These are phyloP conservation scores for Archips crataeganus DNA, from an alignment of 2,888 invertebrate species.

Conservation along the genomic window DNA sequence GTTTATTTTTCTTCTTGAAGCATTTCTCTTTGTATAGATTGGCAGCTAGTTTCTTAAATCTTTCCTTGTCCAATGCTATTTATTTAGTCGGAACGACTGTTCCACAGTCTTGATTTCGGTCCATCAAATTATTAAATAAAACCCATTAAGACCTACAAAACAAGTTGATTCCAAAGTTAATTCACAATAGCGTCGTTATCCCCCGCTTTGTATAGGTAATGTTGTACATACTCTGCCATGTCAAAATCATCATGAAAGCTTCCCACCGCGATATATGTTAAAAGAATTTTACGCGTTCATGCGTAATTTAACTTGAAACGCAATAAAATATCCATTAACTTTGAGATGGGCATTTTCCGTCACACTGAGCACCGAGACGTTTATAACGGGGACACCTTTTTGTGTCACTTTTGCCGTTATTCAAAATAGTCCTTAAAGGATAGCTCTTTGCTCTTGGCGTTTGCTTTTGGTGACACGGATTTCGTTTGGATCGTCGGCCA, in stretches of 20 bases:
- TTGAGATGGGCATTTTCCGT: slow-evolving; percentile 80
- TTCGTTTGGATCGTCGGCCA: background rate
- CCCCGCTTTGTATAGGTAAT: slow-evolving; percentile 10
- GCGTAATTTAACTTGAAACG: slow-evolving; percentile 81
- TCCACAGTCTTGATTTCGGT: too few species aligned
- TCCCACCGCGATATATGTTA: slow-evolving; percentile 54
- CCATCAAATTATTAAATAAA: background rate
- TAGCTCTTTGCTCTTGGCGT: slow-evolving; percentile 19
- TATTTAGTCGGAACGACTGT: too few species aligned
- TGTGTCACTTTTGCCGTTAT: slow-evolving; percentile 38
- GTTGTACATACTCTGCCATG: slow-evolving; percentile 43
- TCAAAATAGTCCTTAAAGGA: slow-evolving; percentile 38
- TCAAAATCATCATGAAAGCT: slow-evolving; percentile 53
- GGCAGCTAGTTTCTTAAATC: too few species aligned
- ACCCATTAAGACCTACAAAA: slow-evolving; percentile 1
- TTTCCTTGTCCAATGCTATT: too few species aligned
- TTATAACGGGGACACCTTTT: slow-evolving; percentile 62
- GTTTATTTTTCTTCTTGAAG: background rate
- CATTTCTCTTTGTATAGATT: too few species aligned
- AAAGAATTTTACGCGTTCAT: slow-evolving; percentile 71
- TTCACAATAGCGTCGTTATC: background rate
- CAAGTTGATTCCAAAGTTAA: slow-evolving; percentile 5
- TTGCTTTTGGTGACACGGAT: slow-evolving; percentile 2
- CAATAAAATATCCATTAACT: slow-evolving; percentile 84
- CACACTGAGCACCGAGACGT: slow-evolving; percentile 68